A percentile compares a stretch with the other conserved stretches of the same genome.
phyloP scores from a whole-genome alignment of 2,113 vertebrate genomes.

The Sterrhoptilus dennistouni region DNA sequence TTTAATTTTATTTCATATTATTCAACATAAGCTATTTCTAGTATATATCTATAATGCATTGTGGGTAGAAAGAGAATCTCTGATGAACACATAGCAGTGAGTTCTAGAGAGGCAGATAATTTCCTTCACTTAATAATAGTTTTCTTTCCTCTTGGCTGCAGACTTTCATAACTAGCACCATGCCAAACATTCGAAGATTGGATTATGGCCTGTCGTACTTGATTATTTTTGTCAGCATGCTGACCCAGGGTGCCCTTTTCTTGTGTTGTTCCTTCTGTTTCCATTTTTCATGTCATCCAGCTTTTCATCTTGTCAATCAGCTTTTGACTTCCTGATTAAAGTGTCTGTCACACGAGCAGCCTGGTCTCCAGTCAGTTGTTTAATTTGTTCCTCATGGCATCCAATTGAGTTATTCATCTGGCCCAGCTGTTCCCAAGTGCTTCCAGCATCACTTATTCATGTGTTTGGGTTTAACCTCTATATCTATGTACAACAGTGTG shows the following conservation, averaged over 20 bases:
- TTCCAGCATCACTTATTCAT: slow-evolving; percentile 78
- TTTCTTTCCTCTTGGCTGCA: slow-evolving; percentile 80
- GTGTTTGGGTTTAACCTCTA: slow-evolving; percentile 85
- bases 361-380: slow-evolving; percentile 81
- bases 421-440: slow-evolving; percentile 84
- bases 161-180: slow-evolving; percentile 78
- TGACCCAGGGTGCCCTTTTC: slow-evolving; percentile 83
- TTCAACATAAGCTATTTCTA: slow-evolving; percentile 26
- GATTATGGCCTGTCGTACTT: slow-evolving; percentile 83
- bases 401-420: slow-evolving; percentile 85
- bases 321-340: slow-evolving; percentile 89
- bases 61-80: slow-evolving; percentile 33
- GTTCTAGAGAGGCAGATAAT: slow-evolving; percentile 74
- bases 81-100: slow-evolving; percentile 51
- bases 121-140: slow-evolving; percentile 80
- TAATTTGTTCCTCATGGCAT: slow-evolving; percentile 87
- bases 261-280: slow-evolving; percentile 87
- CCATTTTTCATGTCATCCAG: slow-evolving; percentile 87
- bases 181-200: slow-evolving; percentile 80
- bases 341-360: slow-evolving; percentile 83
- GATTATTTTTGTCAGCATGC: slow-evolving; percentile 87
- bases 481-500: slow-evolving; percentile 76
- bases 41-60: neutral
- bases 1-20: slow-evolving; percentile 52
- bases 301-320: slow-evolving; percentile 90